These are phyloP conservation scores for Drosophila bocki DNA, from an alignment of 1,140 invertebrate genomes.

Conservation along the genomic window DNA sequence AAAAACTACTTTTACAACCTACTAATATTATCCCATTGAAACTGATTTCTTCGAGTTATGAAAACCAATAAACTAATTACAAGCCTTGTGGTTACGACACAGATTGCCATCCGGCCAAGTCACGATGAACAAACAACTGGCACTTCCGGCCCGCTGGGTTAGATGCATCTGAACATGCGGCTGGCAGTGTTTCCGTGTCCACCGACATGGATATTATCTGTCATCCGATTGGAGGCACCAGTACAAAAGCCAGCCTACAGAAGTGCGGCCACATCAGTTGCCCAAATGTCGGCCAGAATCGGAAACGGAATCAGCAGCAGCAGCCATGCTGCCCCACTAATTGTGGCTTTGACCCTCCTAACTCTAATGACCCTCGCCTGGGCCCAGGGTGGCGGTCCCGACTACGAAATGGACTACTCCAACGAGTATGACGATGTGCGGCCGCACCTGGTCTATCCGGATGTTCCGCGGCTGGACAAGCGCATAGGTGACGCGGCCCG, in stretches of 20 bases:
- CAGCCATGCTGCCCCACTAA: not conserved
- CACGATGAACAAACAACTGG: conserved; percentile 15
- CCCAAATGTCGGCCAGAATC: conserved; percentile 37
- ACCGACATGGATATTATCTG: not conserved
- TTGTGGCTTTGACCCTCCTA: not conserved
- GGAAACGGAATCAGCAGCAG: conserved; percentile 6
- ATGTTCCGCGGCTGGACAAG: conserved; percentile 60
- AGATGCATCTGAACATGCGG: conserved; percentile 11
- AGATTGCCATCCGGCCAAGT: conserved; percentile 11
- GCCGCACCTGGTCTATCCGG: conserved; percentile 59
- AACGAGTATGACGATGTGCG: conserved; percentile 73
- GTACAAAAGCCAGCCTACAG: conserved; percentile 53
- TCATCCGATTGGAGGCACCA: not conserved
- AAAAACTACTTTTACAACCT: too few relatives aligned
- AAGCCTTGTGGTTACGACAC: not conserved
- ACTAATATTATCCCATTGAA: too few relatives aligned
- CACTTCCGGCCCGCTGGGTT: conserved; percentile 18
- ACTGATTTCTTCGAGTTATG: too few relatives aligned
- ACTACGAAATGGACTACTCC: conserved; percentile 59
- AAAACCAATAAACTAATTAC: not conserved
- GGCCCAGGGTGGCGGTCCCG: conserved; percentile 8
- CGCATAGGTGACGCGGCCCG: conserved; percentile 46
- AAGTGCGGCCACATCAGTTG: conserved; percentile 35
- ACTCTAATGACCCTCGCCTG: not conserved
- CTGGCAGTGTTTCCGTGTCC: conserved; percentile 15